Conservation (phyloP, 2,888 invertebrate species). For the Caenorhabditis becei region DNA sequence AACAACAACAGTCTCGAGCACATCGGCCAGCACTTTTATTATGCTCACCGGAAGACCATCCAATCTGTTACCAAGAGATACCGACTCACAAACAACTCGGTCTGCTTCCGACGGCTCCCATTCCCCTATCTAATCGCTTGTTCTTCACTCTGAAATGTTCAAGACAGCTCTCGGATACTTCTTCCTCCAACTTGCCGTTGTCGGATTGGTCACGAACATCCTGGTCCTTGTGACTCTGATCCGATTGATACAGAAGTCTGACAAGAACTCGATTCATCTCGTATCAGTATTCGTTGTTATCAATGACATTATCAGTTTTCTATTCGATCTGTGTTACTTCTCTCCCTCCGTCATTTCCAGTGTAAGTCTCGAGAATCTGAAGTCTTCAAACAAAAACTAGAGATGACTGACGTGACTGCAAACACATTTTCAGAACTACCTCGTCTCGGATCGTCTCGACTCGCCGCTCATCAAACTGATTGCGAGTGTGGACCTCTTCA, state of each 20-base stretch:
- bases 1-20: background rate
- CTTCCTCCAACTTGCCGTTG: constrained; percentile 32
- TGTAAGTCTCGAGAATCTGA: constrained; percentile 7
- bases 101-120: background rate
- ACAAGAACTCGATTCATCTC: constrained; percentile 13
- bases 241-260: constrained; percentile 14
- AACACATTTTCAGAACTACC: constrained; percentile 16
- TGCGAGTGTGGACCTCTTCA: constrained; percentile 14
- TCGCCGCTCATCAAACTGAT: background rate
- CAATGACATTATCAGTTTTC: constrained; percentile 28
- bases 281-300: constrained; percentile 16
- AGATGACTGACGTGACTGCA: too few species aligned
- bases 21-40: background rate
- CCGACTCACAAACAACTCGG: background rate
- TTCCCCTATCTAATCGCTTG: too few species aligned
- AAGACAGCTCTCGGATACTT: constrained; percentile 45
- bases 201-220: constrained; percentile 25
- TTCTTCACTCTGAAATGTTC: constrained; percentile 32
- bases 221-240: constrained; percentile 5
- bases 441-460: constrained; percentile 21
- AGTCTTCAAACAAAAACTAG: background rate
- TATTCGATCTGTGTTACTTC: constrained; percentile 24
- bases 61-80: background rate
- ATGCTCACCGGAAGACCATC: background rate
- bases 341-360: constrained; percentile 26